Conservation (phyloP, 2,113 vertebrate species). For the Paralichthys olivaceus region DNA sequence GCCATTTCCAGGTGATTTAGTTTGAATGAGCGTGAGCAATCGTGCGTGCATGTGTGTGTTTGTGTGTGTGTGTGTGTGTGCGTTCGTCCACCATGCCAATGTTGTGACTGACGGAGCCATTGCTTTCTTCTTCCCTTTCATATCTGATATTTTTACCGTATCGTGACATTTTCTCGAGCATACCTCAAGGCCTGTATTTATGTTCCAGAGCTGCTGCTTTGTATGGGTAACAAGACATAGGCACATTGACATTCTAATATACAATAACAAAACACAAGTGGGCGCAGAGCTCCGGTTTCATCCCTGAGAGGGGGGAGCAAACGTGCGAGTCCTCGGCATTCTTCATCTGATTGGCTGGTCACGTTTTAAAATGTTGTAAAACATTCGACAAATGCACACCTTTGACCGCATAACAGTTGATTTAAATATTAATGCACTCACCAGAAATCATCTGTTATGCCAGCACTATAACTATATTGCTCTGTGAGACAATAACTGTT, state of each 20-base stretch:
- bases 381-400: slow-evolving; percentile 57
- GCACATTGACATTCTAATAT: slow-evolving; percentile 58
- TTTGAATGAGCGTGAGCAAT: slow-evolving; percentile 3
- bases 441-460: slow-evolving; percentile 49
- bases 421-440: slow-evolving; percentile 63
- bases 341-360: slow-evolving; percentile 55
- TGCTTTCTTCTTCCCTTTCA: slow-evolving; percentile 33
- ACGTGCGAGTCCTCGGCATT: background rate
- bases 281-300: slow-evolving; percentile 37
- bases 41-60: background rate
- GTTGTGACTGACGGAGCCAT: slow-evolving; percentile 10
- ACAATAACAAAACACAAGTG: slow-evolving; percentile 48
- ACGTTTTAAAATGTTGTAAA: slow-evolving; percentile 61
- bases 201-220: slow-evolving; percentile 56
- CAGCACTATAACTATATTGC: slow-evolving; percentile 45
- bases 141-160: slow-evolving; percentile 64
- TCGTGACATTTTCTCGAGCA: slow-evolving; percentile 66
- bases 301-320: background rate
- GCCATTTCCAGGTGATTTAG: slow-evolving; percentile 54
- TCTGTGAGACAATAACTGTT: slow-evolving; percentile 26
- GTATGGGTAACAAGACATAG: slow-evolving; percentile 58
- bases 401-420: slow-evolving; percentile 61
- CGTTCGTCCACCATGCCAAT: background rate
- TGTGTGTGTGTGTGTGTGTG: background rate
- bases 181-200: slow-evolving; percentile 71